Conservation (phyloP, 2,113 vertebrate genomes). For the Silurus glanis region DNA sequence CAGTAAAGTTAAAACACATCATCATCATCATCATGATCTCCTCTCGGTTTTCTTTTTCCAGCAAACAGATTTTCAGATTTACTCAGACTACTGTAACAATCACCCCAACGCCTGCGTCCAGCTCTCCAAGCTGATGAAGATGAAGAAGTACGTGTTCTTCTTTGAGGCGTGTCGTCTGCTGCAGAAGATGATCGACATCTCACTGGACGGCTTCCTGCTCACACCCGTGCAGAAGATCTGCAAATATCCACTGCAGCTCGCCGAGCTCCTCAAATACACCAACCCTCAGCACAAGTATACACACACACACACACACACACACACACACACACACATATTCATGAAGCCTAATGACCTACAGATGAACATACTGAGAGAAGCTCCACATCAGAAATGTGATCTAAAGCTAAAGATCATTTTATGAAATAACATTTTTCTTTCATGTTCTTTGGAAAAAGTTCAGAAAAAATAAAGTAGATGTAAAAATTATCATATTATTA, state of each 20-base stretch:
- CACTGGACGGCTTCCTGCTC: constrained; percentile 91
- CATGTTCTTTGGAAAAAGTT: neutral
- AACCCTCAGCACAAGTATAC: constrained; percentile 88
- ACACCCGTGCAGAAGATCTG: constrained; percentile 97
- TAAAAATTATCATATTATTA: neutral
- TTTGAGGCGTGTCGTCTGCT: constrained; percentile 94
- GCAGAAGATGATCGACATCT: constrained; percentile 96
- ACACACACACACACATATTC: neutral
- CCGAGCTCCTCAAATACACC: constrained; percentile 94
- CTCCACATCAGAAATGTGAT: too few species aligned
- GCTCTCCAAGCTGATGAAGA: constrained; percentile 87
- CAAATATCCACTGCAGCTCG: constrained; percentile 94
- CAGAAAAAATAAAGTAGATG: neutral
- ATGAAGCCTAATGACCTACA: constrained; percentile 49
- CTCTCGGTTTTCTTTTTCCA: constrained; percentile 54
- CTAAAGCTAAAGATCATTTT: too few species aligned
- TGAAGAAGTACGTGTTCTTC: constrained; percentile 94
- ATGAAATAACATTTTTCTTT: neutral
- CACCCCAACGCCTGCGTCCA: constrained; percentile 91
- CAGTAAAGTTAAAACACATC: neutral
- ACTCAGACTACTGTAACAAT: constrained; percentile 98
- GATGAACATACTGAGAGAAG: too few species aligned
- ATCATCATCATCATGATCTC: neutral
- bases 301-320: neutral
- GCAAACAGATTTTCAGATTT: constrained; percentile 97